Conservation (phyloP, 2,888 invertebrate genomes). For the Tipula unca region DNA sequence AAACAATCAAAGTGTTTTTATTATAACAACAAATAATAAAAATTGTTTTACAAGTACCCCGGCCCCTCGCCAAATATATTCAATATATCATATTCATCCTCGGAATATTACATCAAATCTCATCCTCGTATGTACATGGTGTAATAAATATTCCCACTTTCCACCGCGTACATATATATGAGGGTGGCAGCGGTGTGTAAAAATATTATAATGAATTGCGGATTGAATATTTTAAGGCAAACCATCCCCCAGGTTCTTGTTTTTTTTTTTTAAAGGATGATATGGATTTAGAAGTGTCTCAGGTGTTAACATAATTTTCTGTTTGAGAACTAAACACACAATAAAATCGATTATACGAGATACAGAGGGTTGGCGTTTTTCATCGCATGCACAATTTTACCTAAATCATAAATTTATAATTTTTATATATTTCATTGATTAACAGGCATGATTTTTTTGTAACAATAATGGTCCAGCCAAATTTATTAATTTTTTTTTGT, state of each 20-base stretch:
- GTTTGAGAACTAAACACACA: neutral
- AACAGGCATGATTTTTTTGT: neutral
- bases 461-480: neutral
- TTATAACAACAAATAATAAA: conserved; percentile 8
- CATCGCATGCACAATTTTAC: too few relatives aligned
- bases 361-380: neutral
- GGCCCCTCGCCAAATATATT: neutral
- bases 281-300: neutral
- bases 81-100: conserved; percentile 2
- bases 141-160: neutral
- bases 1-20: conserved; percentile 14
- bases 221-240: neutral
- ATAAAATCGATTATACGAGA: neutral
- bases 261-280: neutral
- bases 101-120: neutral
- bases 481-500: neutral
- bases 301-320: neutral
- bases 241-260: neutral
- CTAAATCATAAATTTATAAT: too few relatives aligned
- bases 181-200: neutral
- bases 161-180: neutral
- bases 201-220: neutral
- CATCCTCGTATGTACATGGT: neutral
- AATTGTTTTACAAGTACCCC: neutral
- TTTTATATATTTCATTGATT: neutral